Conservation (phyloP, 1,140 invertebrate species). For the Drosophila miranda region DNA sequence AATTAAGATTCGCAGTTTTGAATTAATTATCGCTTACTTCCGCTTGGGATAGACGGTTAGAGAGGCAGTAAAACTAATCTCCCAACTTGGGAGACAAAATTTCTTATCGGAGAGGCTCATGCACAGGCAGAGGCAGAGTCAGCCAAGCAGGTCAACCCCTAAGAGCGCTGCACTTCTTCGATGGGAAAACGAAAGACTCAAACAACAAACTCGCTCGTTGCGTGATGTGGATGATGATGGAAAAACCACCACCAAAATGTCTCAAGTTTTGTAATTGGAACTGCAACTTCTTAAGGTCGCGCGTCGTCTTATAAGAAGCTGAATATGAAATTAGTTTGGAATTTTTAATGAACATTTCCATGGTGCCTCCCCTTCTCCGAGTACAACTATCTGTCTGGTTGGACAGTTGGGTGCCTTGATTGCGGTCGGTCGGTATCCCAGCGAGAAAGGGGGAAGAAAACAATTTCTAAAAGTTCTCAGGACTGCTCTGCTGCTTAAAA, state of each 20-base stretch:
- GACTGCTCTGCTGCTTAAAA: conserved; percentile 48
- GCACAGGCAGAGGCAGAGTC: conserved; percentile 24
- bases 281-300: conserved; percentile 70
- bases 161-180: conserved; percentile 29
- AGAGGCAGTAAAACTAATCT: conserved; percentile 35
- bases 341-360: conserved; percentile 76
- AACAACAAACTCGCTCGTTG: conserved; percentile 64
- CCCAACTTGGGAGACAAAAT: conserved; percentile 24
- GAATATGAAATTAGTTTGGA: conserved; percentile 78
- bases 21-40: conserved; percentile 76
- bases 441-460: conserved; percentile 20
- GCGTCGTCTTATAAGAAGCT: conserved; percentile 71
- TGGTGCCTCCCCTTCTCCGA: conserved; percentile 19
- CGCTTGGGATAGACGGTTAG: conserved; percentile 29
- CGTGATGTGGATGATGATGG: conserved; percentile 43
- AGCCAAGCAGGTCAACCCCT: conserved; percentile 57
- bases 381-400: conserved; percentile 9
- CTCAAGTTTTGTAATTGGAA: conserved; percentile 56
- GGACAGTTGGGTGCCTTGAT: conserved; percentile 48
- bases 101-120: conserved; percentile 46
- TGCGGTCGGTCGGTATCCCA: conserved; percentile 38
- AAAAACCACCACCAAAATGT: conserved; percentile 68
- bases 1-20: conserved; percentile 73
- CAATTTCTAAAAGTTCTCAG: conserved; percentile 70
- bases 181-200: conserved; percentile 64